Conservation (phyloP, 2,113 vertebrate species). For the Motacilla tschutschensis region DNA sequence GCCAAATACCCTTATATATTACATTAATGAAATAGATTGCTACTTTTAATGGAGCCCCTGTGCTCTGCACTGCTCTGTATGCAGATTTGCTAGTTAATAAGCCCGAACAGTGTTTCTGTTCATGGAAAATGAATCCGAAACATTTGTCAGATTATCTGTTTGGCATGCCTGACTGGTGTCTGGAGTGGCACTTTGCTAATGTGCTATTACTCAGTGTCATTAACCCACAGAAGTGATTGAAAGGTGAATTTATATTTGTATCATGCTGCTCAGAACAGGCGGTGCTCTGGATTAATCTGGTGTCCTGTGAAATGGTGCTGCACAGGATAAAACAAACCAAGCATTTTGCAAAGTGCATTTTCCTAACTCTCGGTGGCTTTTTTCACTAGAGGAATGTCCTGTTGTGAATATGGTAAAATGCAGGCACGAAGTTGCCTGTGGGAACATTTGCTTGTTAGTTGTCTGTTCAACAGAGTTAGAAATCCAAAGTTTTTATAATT, state of each 20-base stretch:
- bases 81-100: conserved; percentile 81
- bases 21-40: conserved; percentile 76
- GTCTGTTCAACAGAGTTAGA: background rate
- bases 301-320: conserved; percentile 39
- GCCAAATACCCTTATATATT: conserved; percentile 71
- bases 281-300: conserved; percentile 28
- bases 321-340: conserved; percentile 7
- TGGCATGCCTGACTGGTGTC: conserved; percentile 79
- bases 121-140: conserved; percentile 77
- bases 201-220: conserved; percentile 84
- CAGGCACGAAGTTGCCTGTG: background rate
- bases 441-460: background rate
- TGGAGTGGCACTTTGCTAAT: conserved; percentile 80
- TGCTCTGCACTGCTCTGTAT: conserved; percentile 55
- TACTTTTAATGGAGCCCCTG: conserved; percentile 67
- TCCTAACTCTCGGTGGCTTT: background rate
- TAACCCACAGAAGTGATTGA: conserved; percentile 77
- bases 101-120: conserved; percentile 75
- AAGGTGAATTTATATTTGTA: conserved; percentile 75
- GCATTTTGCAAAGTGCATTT: background rate
- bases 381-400: background rate
- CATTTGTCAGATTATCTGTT: conserved; percentile 78
- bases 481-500: conserved; percentile 13
- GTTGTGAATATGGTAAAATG: background rate
- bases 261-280: conserved; percentile 44